Evolutionary conservation across 2,797 vertebrate genomes (phyloP).

Genomic region (Aldrovandia affinis): DNA sequence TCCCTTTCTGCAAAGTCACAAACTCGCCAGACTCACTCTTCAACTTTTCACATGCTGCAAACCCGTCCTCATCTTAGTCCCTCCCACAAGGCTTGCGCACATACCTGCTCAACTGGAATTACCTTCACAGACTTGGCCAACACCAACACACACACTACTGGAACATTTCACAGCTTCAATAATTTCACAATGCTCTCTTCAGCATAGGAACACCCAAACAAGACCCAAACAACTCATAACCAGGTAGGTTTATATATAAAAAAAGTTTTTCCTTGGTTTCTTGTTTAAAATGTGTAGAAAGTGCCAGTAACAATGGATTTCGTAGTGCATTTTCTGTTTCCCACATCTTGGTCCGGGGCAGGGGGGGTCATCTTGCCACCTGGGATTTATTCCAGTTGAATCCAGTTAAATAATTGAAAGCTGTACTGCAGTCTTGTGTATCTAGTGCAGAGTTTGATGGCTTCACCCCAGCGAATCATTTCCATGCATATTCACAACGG

Average conservation of each 20-base stretch:
- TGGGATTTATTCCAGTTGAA: too few species aligned
- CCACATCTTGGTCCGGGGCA: too few species aligned
- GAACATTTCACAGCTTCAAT: not conserved
- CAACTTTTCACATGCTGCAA: not conserved
- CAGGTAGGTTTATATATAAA: not conserved
- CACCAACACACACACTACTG: not conserved
- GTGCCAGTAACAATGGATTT: too few species aligned
- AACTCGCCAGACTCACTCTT: constrained; percentile 17
- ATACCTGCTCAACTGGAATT: constrained; percentile 17
- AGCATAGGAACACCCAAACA: not conserved
- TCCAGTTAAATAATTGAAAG: too few species aligned
- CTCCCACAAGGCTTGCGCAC: not conserved
- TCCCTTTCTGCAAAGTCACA: not conserved
- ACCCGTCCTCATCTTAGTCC: not conserved
- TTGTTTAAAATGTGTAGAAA: not conserved
- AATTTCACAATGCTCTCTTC: constrained; percentile 6
- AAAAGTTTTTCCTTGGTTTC: not conserved
- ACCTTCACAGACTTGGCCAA: not conserved
- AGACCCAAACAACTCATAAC: not conserved
- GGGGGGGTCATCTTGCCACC: too few species aligned
- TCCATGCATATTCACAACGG: not conserved
- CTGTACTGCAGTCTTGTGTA: not conserved
- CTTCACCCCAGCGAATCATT: not conserved
- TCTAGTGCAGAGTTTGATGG: not conserved
- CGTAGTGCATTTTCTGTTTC: not conserved